phyloP scores from a whole-genome alignment of 2,888 invertebrate species.

The Luperina nickerlii region DNA sequence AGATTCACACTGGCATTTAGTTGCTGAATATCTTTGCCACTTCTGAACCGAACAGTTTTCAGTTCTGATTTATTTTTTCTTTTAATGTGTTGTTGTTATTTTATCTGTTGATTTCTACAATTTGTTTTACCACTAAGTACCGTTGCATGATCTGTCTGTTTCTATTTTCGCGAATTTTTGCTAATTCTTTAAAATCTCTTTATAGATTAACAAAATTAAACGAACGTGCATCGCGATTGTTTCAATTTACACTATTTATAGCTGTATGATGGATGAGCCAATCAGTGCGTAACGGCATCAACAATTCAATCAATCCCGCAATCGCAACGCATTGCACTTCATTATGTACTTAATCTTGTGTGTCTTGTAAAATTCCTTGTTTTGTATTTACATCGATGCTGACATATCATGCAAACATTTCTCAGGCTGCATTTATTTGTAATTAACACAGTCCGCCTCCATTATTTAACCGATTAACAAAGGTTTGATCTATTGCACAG shows the following conservation, averaged over 20 bases:
- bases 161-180: conserved; percentile 15
- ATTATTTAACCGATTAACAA: conserved; percentile 40
- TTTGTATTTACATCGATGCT: conserved; percentile 27
- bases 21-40: background rate
- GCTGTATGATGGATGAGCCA: conserved; percentile 45
- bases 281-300: conserved; percentile 63
- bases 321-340: conserved; percentile 49
- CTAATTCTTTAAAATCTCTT: conserved; percentile 13
- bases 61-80: conserved; percentile 3
- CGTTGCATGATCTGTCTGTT: conserved; percentile 50
- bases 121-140: conserved; percentile 19
- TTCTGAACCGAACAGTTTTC: background rate
- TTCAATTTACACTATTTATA: conserved; percentile 56
- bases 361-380: conserved; percentile 36
- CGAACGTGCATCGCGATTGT: conserved; percentile 22
- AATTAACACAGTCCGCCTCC: conserved; percentile 37
- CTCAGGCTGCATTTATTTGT: conserved; percentile 43
- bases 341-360: conserved; percentile 36
- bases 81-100: conserved; percentile 16
- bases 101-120: conserved; percentile 42
- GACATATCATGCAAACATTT: conserved; percentile 57
- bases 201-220: conserved; percentile 33
- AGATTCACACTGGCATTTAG: background rate
- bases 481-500: conserved; percentile 15
- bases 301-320: conserved; percentile 50